These are phyloP conservation scores for Rhynchotus rufescens DNA, from an alignment of 2,797 vertebrate genomes.

Conservation along the genomic window DNA sequence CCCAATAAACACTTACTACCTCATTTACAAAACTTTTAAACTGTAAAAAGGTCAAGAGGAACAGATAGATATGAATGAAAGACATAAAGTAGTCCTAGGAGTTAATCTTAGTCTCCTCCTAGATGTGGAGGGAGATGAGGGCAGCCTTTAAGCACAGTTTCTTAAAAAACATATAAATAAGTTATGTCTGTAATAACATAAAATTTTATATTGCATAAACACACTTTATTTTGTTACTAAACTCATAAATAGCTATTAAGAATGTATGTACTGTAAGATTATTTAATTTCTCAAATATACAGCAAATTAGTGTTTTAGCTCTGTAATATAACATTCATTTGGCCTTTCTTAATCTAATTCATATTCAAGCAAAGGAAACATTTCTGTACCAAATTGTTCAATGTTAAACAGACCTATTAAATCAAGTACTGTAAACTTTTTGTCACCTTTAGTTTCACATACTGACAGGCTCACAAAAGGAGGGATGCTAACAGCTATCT, in stretches of 20 bases:
- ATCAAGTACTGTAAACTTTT: background rate
- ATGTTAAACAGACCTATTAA: constrained; percentile 26
- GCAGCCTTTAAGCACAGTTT: background rate
- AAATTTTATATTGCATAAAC: background rate
- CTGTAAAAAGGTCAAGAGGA: too few species aligned
- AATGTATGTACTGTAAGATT: background rate
- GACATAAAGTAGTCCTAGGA: too few species aligned
- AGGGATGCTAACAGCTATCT: background rate
- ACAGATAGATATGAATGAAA: too few species aligned
- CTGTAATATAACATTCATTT: background rate
- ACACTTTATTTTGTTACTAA: background rate
- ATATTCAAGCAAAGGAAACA: background rate
- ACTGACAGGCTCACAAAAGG: background rate
- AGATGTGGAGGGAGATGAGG: background rate
- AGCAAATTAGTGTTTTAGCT: background rate
- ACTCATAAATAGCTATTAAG: too few species aligned
- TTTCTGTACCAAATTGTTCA: background rate
- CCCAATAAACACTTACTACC: background rate
- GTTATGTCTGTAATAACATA: background rate
- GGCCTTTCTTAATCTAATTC: background rate
- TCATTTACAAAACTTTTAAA: background rate
- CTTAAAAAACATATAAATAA: background rate
- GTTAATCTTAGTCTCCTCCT: too few species aligned
- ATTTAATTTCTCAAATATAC: background rate
- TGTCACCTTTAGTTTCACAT: background rate